Conservation (phyloP, 2,113 vertebrate genomes). For the Melanostigma gelatinosum region DNA sequence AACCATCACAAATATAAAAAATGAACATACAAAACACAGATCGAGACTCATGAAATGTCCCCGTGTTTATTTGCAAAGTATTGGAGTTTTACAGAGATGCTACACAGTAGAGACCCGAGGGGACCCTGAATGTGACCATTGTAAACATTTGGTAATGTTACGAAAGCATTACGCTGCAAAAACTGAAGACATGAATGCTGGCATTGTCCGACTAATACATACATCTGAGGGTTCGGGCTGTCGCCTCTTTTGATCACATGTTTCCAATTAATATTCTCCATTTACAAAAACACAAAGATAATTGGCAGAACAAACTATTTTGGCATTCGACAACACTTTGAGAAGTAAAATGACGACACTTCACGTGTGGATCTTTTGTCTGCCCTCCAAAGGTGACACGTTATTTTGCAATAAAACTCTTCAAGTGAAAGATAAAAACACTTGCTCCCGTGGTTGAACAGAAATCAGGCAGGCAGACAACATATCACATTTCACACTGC, state of each 20-base stretch:
- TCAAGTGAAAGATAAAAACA: slow-evolving; percentile 4
- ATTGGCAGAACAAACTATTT: neutral
- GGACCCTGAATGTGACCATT: neutral
- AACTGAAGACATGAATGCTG: slow-evolving; percentile 11
- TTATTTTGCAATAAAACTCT: neutral
- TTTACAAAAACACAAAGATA: slow-evolving; percentile 8
- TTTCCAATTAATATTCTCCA: neutral
- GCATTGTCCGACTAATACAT: neutral
- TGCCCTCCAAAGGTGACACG: neutral
- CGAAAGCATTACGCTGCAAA: slow-evolving; percentile 43
- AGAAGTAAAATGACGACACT: neutral
- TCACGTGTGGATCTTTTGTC: neutral
- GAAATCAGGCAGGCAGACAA: slow-evolving; percentile 34
- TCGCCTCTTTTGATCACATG: neutral
- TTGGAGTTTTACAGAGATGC: slow-evolving; percentile 33
- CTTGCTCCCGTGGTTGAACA: slow-evolving; percentile 20
- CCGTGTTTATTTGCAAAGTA: slow-evolving; percentile 58
- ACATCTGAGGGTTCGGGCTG: neutral
- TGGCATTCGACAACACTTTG: slow-evolving; percentile 3
- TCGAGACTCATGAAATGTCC: neutral
- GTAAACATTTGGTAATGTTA: slow-evolving; percentile 61
- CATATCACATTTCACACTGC: slow-evolving; percentile 44
- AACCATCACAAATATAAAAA: neutral
- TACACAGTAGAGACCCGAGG: slow-evolving; percentile 41
- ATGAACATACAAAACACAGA: too few species aligned